These are phyloP conservation scores for Aleiodes sp. DNA, from an alignment of 1,140 invertebrate species.

Conservation along the genomic window DNA sequence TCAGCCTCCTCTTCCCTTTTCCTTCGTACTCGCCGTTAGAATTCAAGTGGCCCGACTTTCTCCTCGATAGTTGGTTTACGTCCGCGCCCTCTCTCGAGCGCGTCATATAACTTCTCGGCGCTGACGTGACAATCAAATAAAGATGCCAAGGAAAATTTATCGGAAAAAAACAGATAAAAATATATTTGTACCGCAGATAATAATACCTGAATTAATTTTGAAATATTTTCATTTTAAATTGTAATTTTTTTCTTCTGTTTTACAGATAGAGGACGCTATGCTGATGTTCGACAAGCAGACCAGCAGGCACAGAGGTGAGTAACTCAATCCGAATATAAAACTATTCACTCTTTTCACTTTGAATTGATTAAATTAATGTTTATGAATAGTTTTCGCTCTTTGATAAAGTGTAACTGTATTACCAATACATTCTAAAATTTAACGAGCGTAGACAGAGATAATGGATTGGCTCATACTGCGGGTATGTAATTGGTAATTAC, in stretches of 20 bases:
- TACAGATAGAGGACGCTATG: constrained; percentile 99
- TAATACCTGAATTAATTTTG: too few species aligned
- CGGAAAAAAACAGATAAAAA: too few species aligned
- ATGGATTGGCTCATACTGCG: constrained; percentile 6
- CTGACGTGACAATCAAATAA: not conserved
- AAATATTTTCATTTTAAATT: not conserved
- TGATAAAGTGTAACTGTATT: constrained; percentile 7
- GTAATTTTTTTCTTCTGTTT: constrained; percentile 68
- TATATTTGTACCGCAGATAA: too few species aligned
- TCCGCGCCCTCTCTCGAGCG: not conserved
- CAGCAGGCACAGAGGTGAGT: constrained; percentile 99
- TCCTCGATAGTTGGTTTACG: not conserved
- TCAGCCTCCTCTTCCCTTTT: constrained; percentile 6
- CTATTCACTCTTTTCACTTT: not conserved
- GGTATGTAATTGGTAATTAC: constrained; percentile 7
- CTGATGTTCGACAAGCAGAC: constrained; percentile 99
- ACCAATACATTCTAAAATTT: not conserved
- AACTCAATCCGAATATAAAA: too few species aligned
- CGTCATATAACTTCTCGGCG: not conserved
- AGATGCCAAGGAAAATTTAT: too few species aligned
- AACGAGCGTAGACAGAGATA: not conserved
- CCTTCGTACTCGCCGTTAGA: not conserved
- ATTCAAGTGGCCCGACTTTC: not conserved
- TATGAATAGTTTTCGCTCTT: not conserved
- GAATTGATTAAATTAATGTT: constrained; percentile 7